Base-by-base conservation (phyloP, 2,888 invertebrate genomes). In the Drosophila nr. perissopoda region DNA sequence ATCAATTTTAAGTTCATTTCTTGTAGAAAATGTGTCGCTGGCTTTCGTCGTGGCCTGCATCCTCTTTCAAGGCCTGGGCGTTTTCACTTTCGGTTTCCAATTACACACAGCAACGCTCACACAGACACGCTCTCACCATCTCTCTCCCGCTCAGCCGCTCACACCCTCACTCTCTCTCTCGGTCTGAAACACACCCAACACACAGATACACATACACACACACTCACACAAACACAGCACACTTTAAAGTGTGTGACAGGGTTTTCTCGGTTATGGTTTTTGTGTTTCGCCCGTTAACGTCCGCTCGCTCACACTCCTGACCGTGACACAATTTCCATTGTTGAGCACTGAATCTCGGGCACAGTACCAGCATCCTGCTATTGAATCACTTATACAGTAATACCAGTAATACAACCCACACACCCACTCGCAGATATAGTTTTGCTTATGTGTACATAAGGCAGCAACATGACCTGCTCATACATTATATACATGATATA, bases 61-160 rank as follows among this genome's bases (percentile, higher is more conserved):
- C 69, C 69, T 68, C 74, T 71, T 87, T 82, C 86, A 88, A 83
- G 83, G 89, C 73, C 80, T 82, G 87, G 87, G 87, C 90, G 90
- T 90, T 78, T 90, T 90, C 89, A 86, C 89, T 86, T 86, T 89
- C 90, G 74, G 87, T 88, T 86, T 88, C 72, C 88, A 82, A 89
- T 87, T 88, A 89, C 83, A 79, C 67, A 76, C 74, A 74, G 64
- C 46, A 69, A 70, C 61, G 65, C 59, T 70, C 61, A 42, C 69
- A 64, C 69, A 64, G 64, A 56, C 54, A 33, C 65, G 49, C 66
- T 66, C 64, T 33, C 52, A 36, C 57, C 38, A 49, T 33, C 62
- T 65, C 31, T 58, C 36, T 25, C n/a, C 36, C 53, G 36, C 18
- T 33, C 42, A 51, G 11, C 53, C 42, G 57, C 56, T 36, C 59